Evolutionary conservation across 2,113 vertebrate genomes (phyloP), one percentile per base, ranked within the genome.

Genomic region (Pseudorhombus dupliciocellatus): DNA sequence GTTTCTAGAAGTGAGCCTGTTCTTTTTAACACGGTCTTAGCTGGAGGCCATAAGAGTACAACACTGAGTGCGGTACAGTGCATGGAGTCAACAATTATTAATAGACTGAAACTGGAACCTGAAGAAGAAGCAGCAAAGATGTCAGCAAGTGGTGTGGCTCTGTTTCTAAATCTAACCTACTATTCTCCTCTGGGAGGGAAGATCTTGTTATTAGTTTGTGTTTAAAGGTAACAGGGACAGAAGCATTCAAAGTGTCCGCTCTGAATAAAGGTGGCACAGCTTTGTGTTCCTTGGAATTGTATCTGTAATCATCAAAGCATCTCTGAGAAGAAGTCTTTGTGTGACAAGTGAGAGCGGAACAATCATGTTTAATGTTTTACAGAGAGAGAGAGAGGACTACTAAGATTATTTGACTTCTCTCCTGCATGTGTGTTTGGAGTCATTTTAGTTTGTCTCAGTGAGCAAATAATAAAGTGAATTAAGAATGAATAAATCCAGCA

Each of bases 41-140:
- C 62, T 71, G 26, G 66, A 65, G 51, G 74, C 73, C 66, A 50
- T 44, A 73, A 55, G 69, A 62, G 50, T 75, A 81, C 75, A 66
- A 57, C 37, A 63, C 42, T 21, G 51, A 83, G 59, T 72, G 25
- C 18, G 28, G 64, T 75, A 64, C 69, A 57, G 79, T 50, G 57
- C 26, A 42, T 71, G 44, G 64, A 72, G 78, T 87, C 64, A 71
- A 87, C 75, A 73, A 83, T 76, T 93, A 93, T 92, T 92, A 88
- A 87, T 93, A 91, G 88, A 85, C 52, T 88, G 89, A 90, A 92
- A 89, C 85, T 82, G 74, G 83, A 93, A 88, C 82, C 89, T 84
- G 68, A 83, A 87, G 86, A 89, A 87, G 87, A 79, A 73, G 71
- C 75, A 55, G 76, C 68, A 86, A 79, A 84, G 75, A 87, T 84